Base-by-base conservation (phyloP, 2,797 vertebrate genomes). In the Esox lucius region DNA sequence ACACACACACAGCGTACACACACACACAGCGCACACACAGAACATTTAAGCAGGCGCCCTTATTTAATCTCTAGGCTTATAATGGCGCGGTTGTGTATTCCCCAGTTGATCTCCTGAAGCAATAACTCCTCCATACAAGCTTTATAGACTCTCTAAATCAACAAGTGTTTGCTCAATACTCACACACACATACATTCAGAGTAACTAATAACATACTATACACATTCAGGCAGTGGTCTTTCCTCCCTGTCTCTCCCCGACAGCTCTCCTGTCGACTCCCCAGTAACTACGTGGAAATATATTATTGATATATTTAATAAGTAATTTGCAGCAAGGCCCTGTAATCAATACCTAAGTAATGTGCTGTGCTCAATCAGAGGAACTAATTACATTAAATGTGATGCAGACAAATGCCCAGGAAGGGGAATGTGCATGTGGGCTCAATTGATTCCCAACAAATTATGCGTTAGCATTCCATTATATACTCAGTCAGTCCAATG, bases 291-390 rank as follows among this genome's bases (percentile, higher is more conserved):
- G 22, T 31, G 62, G 81, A 80, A 59, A 4, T 81, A 73, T 69
- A 81, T 78, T 31, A 62, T 81, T 78, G 59, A 4, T 81, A 73
- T 71, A 81, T 78, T 78, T 85, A 77, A 84, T 81, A 64, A 72
- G 75, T 71, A 8, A 73, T 82, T 87, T 75, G 61, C 68, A 73
- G 77, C 69, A n/a, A 8, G 42, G 42, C n/a, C 39, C 68, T 59
- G 65, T 31, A 77, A 85, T 86, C 79, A 79, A 80, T 81, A 81
- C 48, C 74, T 31, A 48, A 26, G 70, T 71, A 72, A 59, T 31
- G 59, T 53, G 26, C 26, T 3, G 68, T 19, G 26, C 53, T 73
- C 56, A 31, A 64, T 53, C 53, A 76, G 69, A 66, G 26, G 28
- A 75, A 73, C n/a, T 19, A 46, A 79, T 74, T 39, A 39, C 35